Evolutionary conservation across 2,113 vertebrate genomes (phyloP), one percentile per base, ranked within the genome.

Genomic region (Trichomycterus rosablanca): DNA sequence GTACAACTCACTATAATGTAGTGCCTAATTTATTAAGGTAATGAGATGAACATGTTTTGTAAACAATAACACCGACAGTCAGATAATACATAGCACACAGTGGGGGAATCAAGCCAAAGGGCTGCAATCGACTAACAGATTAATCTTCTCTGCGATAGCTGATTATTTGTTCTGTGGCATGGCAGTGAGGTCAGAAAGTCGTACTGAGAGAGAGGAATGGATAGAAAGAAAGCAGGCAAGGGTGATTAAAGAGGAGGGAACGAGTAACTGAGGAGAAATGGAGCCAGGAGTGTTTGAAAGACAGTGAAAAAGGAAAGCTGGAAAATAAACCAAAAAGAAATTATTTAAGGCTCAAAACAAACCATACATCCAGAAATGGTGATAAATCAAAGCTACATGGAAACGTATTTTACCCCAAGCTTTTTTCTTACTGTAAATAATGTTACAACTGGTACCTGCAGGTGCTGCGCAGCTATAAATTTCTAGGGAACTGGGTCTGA

Each of bases 21-120:
- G 51, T 37, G 32, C 19, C 48, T 46, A 58, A 67, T 72, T 67
- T 67, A 67, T 72, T 53, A 58, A 32, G 39, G 53, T 59, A 45
- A 63, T 48, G 70, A 55, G 51, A 67, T 8, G 23, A 45, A 55
- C 15, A 24, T 45, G 43, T 44, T 59, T 37, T 19, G 37, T 48
- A 67, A 67, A 63, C 46, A 64, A 8, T 53, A 26, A 18, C 24
- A 42, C 19, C 35, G 15, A 54, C 48, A 20, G 46, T 37, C 49
- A 34, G 59, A 52, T 66, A 71, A 42, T 10, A 54, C 16, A 60
- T 22, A 34, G 20, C 34, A 15, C 28, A 62, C 58, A 63, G 22
- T 30, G 49, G 32, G 55, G 34, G 39, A 60, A 23, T 18, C 54
- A 46, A 40, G 59, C 54, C 59, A 44, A 67, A 72, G 42, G 59